phyloP scores from a whole-genome alignment of 2,888 invertebrate genomes.

The Pachydiplax longipennis region DNA sequence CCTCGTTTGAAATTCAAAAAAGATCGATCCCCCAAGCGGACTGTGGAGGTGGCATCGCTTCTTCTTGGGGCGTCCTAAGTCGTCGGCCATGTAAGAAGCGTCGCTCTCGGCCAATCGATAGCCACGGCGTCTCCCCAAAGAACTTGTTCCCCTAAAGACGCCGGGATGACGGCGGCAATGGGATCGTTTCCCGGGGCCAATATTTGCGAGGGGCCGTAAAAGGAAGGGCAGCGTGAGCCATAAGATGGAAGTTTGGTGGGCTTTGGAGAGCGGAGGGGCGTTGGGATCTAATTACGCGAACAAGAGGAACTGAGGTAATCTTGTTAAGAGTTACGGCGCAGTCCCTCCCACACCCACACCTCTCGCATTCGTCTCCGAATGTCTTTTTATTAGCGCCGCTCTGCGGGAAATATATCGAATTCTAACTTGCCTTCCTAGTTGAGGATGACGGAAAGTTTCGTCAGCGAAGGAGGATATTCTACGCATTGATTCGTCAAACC shows the following conservation, averaged over 20 bases:
- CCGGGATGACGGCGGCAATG: neutral
- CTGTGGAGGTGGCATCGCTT: no score
- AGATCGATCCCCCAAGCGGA: no score
- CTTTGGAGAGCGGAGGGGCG: neutral
- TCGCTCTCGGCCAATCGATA: conserved; percentile 26
- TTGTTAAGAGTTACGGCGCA: conserved; percentile 40
- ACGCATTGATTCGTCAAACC: no score
- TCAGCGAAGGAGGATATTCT: no score
- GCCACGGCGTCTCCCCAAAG: neutral
- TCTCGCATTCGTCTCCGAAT: neutral
- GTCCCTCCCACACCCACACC: neutral
- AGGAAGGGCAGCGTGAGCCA: conserved; percentile 25
- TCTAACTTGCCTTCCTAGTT: no score
- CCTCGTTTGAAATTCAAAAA: no score
- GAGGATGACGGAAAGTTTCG: no score
- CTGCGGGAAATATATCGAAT: no score
- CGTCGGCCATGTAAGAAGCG: conserved; percentile 20
- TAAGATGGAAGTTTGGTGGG: conserved; percentile 38
- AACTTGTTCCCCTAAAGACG: conserved; percentile 13
- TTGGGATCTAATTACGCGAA: conserved; percentile 41
- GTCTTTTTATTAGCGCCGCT: neutral
- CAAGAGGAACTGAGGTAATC: conserved; percentile 44
- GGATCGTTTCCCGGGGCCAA: conserved; percentile 15
- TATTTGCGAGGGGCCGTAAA: conserved; percentile 33
- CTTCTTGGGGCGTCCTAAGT: neutral